Evolutionary conservation across 2,797 vertebrate species (phyloP), one percentile per base, ranked within the genome.

Genomic region (Rhinella marina): DNA sequence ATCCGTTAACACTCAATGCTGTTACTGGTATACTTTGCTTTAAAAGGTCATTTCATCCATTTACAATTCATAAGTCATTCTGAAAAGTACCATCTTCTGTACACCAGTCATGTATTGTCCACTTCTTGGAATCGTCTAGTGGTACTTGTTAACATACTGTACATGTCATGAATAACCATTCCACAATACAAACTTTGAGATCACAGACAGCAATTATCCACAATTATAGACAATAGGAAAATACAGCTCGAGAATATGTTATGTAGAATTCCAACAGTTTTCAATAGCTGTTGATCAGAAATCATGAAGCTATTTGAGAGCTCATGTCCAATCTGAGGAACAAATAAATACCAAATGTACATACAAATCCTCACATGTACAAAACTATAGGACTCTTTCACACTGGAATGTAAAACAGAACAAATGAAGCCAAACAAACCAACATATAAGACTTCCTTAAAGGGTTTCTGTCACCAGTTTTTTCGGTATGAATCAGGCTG

Each of bases 381-480:
- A 61, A n/a, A 64, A 50, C 61, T 62, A 81, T 19, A 59, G 27
- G 41, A 57, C 16, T 59, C 17, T 62, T 64, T 2, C 13, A 64
- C 3, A 64, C 21, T 81, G 80, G 80, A 81, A 81, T 66, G 80
- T 81, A 48, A 64, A 14, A 62, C 7, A 81, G 21, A 81, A 81
- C 41, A 48, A 48, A 21, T 81, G 8, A 80, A 81, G 29, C 19
- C 13, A 66, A 64, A 48, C 79, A 48, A 48, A 64, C 21, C 29
- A 1, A 81, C 19, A 41, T 13, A 57, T 19, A 29, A 81, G 78
- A 62, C 56, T 19, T 14, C 57, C 23, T n/a, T n/a, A n/a, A n/a
- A n/a, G n/a, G n/a, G n/a, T n/a, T n/a, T n/a, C n/a, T n/a, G n/a
- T n/a, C n/a, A n/a, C n/a, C n/a, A n/a, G n/a, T n/a, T n/a, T n/a